Evolutionary conservation across 2,888 invertebrate genomes (phyloP), one percentile per base, ranked within the genome.

Genomic region (Trachelus troglodyta): DNA sequence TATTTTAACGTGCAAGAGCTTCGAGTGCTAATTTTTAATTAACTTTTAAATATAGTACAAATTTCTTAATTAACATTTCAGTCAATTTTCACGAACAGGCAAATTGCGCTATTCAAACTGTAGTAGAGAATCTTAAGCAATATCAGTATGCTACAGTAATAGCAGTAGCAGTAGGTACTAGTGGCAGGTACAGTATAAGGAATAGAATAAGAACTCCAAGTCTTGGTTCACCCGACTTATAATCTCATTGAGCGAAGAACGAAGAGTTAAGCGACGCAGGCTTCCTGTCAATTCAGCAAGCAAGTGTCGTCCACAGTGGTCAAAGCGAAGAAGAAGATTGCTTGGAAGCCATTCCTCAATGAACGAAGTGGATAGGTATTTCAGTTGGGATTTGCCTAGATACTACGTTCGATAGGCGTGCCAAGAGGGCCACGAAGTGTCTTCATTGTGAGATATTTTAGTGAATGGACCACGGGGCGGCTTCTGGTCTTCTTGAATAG

Each of bases 221-320:
- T 56, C 56, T 56, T 71, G 33, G 71, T 34, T 77, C 75, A 77
- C 56, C 68, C 77, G 83, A 83, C 87, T 87, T 87, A 88, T 89
- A 88, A 89, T 89, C 88, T 88, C 85, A 85, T 89, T 87, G 87
- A 88, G 84, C 78, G 75, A 74, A 80, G 76, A 80, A 81, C 83
- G 82, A 83, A 83, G 87, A 90, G 89, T 89, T 89, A 87, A 89
- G 86, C 87, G 84, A 84, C 83, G 82, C 85, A 86, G 87, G 88
- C 87, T 88, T 90, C 90, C 89, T 90, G 89, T 86, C 89, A 90
- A 89, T 90, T 89, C 88, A 89, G 77, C 80, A 80, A 80, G 85
- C 85, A 87, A 89, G 87, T 88, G 86, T 88, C 86, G 84, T 80
- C 82, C 81, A 80, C 81, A 76, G 80, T 81, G 84, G 84, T 86